Evolutionary conservation across 2,888 invertebrate species (phyloP), one percentile per base, ranked within the genome.

Genomic region (Hesperia comma): DNA sequence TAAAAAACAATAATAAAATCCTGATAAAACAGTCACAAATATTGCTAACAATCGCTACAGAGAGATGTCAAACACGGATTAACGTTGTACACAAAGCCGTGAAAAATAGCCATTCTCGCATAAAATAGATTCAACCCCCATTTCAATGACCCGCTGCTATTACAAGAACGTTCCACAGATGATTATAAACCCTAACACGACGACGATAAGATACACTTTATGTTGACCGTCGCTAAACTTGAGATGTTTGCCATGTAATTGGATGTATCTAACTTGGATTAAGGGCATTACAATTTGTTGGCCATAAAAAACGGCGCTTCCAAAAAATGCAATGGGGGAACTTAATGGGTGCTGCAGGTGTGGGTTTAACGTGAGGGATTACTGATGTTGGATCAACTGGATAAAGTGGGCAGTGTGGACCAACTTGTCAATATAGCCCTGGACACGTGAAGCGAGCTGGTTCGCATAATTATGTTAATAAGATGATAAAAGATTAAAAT

Each of bases 201-300:
- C 0, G 0, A 0, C 0, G 21, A 67, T 77, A 81, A 71, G 64
- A 69, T 33, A 7, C 26, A 60, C 61, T 72, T 79, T 67, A 7
- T 17, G 62, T 58, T 40, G 46, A 12, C 6, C 21, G 7, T 17
- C 15, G 58, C 8, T 54, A 62, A 15, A 14, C 54, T 61, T 63
- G 69, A 75, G 80, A 82, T 85, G 82, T 87, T 88, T 87, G 77
- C 81, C 78, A 86, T 84, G 86, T 88, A 91, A 91, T 91, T 91
- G 90, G 88, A 91, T 90, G 87, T 87, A 87, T 90, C 86, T 84
- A 88, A 90, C 81, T 83, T 83, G 90, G 92, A 92, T 92, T 92
- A 92, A 81, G 87, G 87, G 91, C 83, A 91, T 91, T 90, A 91
- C 89, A 88, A 90, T 87, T 90, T 90, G 90, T 86, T 85, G 81